Percentiles rank a stretch among this genome's conserved stretches.
phyloP scores from a whole-genome alignment of 2,113 vertebrate genomes.

The Mormyrus iriodes region DNA sequence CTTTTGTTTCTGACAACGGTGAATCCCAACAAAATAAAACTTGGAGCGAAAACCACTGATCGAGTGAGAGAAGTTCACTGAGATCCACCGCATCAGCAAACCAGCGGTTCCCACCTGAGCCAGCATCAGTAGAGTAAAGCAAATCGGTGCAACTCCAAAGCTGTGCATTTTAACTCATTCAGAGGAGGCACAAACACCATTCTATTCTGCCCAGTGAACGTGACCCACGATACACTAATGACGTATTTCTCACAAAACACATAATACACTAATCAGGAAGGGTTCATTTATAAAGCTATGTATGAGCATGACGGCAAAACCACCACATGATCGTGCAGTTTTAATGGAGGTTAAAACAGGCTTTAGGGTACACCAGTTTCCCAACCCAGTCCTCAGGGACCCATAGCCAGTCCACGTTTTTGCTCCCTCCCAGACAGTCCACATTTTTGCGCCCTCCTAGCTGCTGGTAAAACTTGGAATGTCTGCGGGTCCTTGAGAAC shows the following conservation, averaged over 20 bases:
- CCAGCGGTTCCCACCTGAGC: background rate
- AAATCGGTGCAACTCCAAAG: too few species aligned
- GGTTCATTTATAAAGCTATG: background rate
- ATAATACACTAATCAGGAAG: background rate
- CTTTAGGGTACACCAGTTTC: too few species aligned
- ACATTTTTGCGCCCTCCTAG: background rate
- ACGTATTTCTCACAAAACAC: background rate
- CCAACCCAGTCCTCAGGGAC: background rate
- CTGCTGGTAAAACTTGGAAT: background rate
- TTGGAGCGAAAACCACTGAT: background rate
- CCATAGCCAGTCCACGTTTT: background rate
- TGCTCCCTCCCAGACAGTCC: background rate
- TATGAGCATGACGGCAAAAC: background rate
- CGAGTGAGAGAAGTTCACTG: background rate
- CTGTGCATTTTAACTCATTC: background rate
- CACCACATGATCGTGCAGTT: background rate
- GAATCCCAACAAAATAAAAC: background rate
- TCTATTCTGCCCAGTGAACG: background rate
- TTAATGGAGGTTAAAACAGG: background rate
- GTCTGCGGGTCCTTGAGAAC: background rate
- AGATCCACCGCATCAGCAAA: background rate
- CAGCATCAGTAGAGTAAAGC: too few species aligned
- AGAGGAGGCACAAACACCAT: background rate
- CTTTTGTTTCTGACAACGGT: background rate
- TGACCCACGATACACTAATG: too few species aligned